Evolutionary conservation across 2,113 vertebrate species (phyloP).

Genomic region (Pituophis catenifer): DNA sequence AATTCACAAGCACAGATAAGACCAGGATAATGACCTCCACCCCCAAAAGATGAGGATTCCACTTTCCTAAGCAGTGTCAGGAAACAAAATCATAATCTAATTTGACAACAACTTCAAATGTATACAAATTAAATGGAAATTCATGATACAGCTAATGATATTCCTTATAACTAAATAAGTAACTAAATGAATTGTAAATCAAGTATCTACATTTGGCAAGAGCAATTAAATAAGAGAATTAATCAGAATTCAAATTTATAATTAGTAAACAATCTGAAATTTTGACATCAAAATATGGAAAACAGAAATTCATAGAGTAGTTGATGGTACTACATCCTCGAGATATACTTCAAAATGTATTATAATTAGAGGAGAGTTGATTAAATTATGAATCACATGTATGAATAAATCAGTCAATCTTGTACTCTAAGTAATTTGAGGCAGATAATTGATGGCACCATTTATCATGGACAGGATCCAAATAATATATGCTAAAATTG

Average conservation of each 20-base stretch:
- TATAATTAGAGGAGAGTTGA: neutral
- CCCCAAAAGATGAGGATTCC: neutral
- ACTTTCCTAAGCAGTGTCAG: neutral
- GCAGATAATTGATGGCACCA: neutral
- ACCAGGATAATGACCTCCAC: neutral
- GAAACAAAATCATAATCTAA: neutral
- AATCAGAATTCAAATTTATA: neutral
- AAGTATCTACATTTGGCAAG: neutral
- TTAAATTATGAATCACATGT: neutral
- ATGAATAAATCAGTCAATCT: neutral
- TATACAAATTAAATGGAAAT: neutral
- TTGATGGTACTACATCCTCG: neutral
- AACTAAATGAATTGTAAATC: neutral
- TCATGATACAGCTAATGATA: neutral
- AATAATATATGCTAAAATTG: neutral
- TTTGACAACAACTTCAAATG: neutral
- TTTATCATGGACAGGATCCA: neutral
- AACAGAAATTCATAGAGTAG: neutral
- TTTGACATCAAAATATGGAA: neutral
- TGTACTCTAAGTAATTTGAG: neutral
- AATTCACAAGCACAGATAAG: neutral
- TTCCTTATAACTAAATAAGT: neutral
- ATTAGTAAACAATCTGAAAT: neutral
- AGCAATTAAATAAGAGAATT: neutral
- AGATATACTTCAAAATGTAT: neutral